Evolutionary conservation across 2,888 invertebrate species (phyloP), one percentile per base, ranked within the genome.

Genomic region (Leptinotarsa tumamoca): DNA sequence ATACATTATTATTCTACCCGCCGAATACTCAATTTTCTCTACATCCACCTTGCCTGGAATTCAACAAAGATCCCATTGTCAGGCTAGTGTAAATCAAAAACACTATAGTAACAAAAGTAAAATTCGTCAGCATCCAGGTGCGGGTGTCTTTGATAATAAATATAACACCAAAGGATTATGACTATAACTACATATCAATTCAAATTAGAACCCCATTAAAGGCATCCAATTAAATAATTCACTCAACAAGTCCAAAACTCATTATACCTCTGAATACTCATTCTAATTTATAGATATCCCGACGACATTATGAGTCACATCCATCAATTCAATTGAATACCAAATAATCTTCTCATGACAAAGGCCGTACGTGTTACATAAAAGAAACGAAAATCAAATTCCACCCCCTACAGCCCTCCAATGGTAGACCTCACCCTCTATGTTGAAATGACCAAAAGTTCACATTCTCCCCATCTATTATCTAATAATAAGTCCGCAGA

Each of bases 401-500:
- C 82, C 83, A 79, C 83, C 84, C 81, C 78, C 81, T 78, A 78
- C 80, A 76, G 82, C 80, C 81, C 81, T 76, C 75, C 81, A 83
- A 80, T 83, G 83, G 80, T 81, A 83, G 83, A 83, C 84, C 84
- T 83, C 83, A 82, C 81, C 82, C 81, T 74, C 75, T 82, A 63
- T 70, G 77, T 71, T 73, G 72, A 74, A 77, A 68, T 79, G 77
- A 77, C 75, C 77, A 71, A 79, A 77, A 74, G 75, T 79, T 77
- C 82, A 82, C 81, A 83, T 79, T 81, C 80, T 79, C 79, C 81
- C 82, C 84, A 82, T 84, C 86, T 83, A 86, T 87, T 87, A 87
- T 87, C 86, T 85, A 84, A 86, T 87, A 86, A 86, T 86, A 86
- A 85, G 84, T 85, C 84, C 82, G 83, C 81, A 83, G 75, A 85